Evolutionary conservation across 2,797 vertebrate genomes (phyloP), one percentile per base, ranked within the genome.

Genomic region (Cetoscarus ocellatus): DNA sequence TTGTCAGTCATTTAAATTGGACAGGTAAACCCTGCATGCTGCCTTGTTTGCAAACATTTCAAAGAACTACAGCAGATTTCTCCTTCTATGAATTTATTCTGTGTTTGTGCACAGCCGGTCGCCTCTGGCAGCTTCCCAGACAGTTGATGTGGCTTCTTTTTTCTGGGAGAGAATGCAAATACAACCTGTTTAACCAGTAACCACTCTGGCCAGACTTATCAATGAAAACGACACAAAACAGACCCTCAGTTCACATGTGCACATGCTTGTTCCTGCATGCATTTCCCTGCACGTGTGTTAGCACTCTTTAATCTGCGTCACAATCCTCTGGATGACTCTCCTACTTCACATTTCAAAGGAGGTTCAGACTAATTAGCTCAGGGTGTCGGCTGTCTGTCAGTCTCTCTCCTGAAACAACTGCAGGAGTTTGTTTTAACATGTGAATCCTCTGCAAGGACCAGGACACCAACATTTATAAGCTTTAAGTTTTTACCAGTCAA

Each of bases 91-190:
- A 64, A 75, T 64, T 45, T 67, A 3, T 40, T 58, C 48, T 50
- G 60, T 71, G 64, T 87, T 71, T 74, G 72, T 54, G 61, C 68
- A 79, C 63, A 72, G 68, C 83, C 75, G 73, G 73, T 68, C 70
- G 77, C 70, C 27, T 78, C 60, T 73, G 68, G 77, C 79, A 78
- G 71, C 82, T 77, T 68, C 58, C 67, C 67, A 82, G 82, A 82
- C 76, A 65, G 70, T 75, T 73, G 70, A 51, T 65, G 40, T 63
- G 61, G 35, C 15, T n/a, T 67, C 70, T 74, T 76, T 62, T 17
- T 83, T 72, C 50, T 73, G 70, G 66, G 68, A 38, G 49, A 81
- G 56, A 90, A 93, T 92, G 86, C 87, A 94, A 94, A 92, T 90
- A 81, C 49, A 66, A 86, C 82, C 82, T 87, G 91, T 89, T 87